Evolutionary conservation across 2,888 invertebrate genomes (phyloP), one percentile per base, ranked within the genome.

Genomic region (Drosophila birchii): DNA sequence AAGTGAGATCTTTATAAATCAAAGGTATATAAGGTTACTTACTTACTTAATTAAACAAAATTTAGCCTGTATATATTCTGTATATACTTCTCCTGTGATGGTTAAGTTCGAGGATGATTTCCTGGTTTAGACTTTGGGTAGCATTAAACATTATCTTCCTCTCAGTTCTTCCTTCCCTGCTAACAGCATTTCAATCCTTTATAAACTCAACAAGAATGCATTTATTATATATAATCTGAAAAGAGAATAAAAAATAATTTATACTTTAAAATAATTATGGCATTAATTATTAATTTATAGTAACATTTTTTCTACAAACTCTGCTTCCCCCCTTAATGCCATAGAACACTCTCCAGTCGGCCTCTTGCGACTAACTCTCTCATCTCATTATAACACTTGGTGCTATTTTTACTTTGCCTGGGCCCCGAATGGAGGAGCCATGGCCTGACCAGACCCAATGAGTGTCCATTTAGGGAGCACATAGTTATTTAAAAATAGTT

Each of bases 381-480:
- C 36, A 38, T 20, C 59, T 59, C 59, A 54, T 54, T 59, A 58
- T 53, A 14, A 23, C 23, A 20, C 34, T 44, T 57, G 49, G 29
- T 26, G 29, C 49, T 64, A 67, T 64, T 67, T 64, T 67, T 67
- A 64, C 67, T 64, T 7, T 7, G 41, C 20, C 67, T 26, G 34
- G 38, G 34, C 38, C 38, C 45, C 44, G n/a, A n/a, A 20, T 39
- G 38, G 23, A 34, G 44, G n/a, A 3, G 49, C 34, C 12, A 36
- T 20, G 39, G 29, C 47, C 47, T 32, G 47, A 18, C 47, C 47
- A 45, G 64, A 60, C 71, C 71, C 79, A 86, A 79, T 86, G 85
- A 79, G 78, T 77, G 57, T 81, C 87, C 87, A 86, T 86, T 84
- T 85, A 77, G 81, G 82, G 81, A 56, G 74, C 72, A 68, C 79